Base-by-base conservation (phyloP, 2,888 invertebrate genomes). In the Tridacna gigas region DNA sequence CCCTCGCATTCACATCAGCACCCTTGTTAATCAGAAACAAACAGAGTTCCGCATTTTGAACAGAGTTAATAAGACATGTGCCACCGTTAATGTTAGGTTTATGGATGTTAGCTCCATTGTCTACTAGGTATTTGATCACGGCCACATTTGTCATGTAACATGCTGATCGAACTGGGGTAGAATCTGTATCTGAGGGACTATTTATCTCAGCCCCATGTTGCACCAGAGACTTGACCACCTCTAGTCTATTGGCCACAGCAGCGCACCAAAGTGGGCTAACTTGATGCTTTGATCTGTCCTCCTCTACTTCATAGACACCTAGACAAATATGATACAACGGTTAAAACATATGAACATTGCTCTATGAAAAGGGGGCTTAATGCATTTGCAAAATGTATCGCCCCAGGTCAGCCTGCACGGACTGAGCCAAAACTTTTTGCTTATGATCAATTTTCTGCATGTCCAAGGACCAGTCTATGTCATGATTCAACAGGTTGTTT, bases 261-360 rank as follows among this genome's bases (percentile, higher is more conserved):
- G 98, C 98, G 95, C 97, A 97, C 98, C 98, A 98, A 82, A 98
- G 95, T 47, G 98, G 98, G 20, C 98, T 97, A 3, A 97, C 98
- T 92, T 96, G 96, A 95, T 98, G 98, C 48, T 96, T 96, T 51
- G 97, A 96, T 91, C 96, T 96, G 94, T 98, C 98, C 94, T 97
- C 97, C 15, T 97, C 96, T 71, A 97, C 97, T 95, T 98, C 92
- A 84, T 92, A 94, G 11, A 92, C 95, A 48, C 85, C 85, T 85
- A 37, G 37, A 37, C 7, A 37, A 37, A 37, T 37, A 37, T 37
- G 37, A 79, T 12, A 48, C 25, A 63, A 61, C 22, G 13, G 28
- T 18, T 2, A 61, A 56, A n/a, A 26, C n/a, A 22, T 26, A 18
- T 74, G 45, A 37, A 18, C 13, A n/a, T n/a, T n/a, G n/a, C n/a